Conservation (phyloP, 2,888 invertebrate species). For the Caradrina kadenii region DNA sequence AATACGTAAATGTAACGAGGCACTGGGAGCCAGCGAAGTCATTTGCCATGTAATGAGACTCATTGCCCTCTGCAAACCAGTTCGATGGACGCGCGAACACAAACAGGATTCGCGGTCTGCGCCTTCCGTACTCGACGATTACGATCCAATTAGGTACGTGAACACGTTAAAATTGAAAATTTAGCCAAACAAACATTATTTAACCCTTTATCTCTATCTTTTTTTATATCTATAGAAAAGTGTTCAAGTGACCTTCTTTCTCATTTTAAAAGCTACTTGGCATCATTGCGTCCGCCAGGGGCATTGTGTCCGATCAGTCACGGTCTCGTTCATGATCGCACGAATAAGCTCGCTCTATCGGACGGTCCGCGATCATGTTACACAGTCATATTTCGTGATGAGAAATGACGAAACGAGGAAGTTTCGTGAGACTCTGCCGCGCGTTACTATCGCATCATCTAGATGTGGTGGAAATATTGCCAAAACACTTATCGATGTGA, state of each 20-base stretch:
- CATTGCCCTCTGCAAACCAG: slow-evolving; percentile 75
- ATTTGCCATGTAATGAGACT: slow-evolving; percentile 75
- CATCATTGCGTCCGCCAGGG: slow-evolving; percentile 73
- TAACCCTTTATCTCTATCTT: slow-evolving; percentile 1
- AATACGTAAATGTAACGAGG: slow-evolving; percentile 58
- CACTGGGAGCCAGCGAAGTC: slow-evolving; percentile 65
- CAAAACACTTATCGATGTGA: slow-evolving; percentile 58
- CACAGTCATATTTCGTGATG: slow-evolving; percentile 77
- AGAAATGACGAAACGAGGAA: slow-evolving; percentile 78
- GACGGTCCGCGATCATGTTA: slow-evolving; percentile 65
- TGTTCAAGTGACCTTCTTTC: slow-evolving; percentile 68
- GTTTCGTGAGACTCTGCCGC: slow-evolving; percentile 74
- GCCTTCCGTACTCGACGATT: slow-evolving; percentile 76
- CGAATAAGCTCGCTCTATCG: slow-evolving; percentile 68
- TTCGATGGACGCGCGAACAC: slow-evolving; percentile 74
- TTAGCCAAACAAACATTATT: slow-evolving; percentile 32
- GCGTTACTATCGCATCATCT: slow-evolving; percentile 63
- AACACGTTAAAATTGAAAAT: slow-evolving; percentile 48
- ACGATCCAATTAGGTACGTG: slow-evolving; percentile 73
- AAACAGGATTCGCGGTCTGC: slow-evolving; percentile 82
- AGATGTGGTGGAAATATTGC: slow-evolving; percentile 67
- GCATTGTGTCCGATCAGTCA: slow-evolving; percentile 82
- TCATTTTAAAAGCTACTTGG: slow-evolving; percentile 70
- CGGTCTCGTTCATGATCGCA: slow-evolving; percentile 81
- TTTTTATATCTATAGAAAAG: slow-evolving; percentile 32